These are phyloP conservation scores for Nomada goodeniana DNA, from an alignment of 2,888 invertebrate species.

Conservation along the genomic window DNA sequence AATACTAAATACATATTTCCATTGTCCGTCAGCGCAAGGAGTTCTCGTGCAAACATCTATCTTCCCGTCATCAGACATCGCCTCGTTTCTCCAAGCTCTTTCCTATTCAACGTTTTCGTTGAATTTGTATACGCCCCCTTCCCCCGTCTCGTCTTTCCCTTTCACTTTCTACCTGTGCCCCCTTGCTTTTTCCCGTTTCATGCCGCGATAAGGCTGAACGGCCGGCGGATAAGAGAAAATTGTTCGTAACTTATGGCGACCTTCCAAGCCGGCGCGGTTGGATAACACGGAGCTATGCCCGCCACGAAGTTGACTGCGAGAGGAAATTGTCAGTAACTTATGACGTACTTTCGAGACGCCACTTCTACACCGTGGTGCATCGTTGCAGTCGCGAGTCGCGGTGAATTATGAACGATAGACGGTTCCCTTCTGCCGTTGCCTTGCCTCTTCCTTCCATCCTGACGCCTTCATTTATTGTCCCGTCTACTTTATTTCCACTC, in stretches of 20 bases:
- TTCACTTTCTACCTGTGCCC: conserved; percentile 39
- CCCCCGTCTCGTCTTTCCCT: not conserved
- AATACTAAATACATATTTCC: too few species aligned
- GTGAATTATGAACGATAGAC: conserved; percentile 32
- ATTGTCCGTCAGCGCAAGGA: too few species aligned
- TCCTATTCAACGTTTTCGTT: conserved; percentile 10
- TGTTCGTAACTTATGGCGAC: conserved; percentile 23
- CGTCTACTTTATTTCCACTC: not conserved
- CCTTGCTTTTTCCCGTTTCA: conserved; percentile 16
- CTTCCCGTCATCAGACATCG: not conserved
- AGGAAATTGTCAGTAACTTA: conserved; percentile 53
- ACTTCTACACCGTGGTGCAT: conserved; percentile 27
- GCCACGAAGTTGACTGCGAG: not conserved
- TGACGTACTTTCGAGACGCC: conserved; percentile 42
- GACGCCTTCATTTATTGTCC: conserved; percentile 10
- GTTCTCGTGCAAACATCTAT: not conserved
- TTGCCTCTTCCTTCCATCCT: not conserved
- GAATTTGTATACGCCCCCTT: not conserved
- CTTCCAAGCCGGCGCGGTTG: conserved; percentile 8
- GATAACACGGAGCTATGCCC: not conserved
- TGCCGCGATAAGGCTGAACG: conserved; percentile 13
- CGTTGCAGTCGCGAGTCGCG: conserved; percentile 32
- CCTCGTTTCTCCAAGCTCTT: not conserved
- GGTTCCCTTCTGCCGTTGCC: not conserved
- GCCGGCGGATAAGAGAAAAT: conserved; percentile 41